Base-by-base conservation (phyloP, 2,888 invertebrate species). In the Drymonia ruficornis region DNA sequence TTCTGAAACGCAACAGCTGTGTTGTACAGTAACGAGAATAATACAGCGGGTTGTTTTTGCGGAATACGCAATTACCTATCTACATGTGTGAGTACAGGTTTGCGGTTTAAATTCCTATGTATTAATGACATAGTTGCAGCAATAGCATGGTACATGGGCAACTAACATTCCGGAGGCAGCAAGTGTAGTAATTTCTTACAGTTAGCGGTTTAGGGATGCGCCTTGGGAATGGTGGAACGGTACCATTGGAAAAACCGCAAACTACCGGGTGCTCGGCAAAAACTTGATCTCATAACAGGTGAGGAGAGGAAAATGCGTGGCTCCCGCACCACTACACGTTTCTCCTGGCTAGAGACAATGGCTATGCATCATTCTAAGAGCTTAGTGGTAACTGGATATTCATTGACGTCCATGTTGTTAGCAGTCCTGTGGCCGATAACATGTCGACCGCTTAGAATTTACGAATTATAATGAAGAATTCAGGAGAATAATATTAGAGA, bases 201-300 rank as follows among this genome's bases (percentile, higher is more conserved):
- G 84, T 84, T 84, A 85, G 53, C 72, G 78, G 80, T 80, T 83
- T 80, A 84, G 83, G 81, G 83, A 81, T 83, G 76, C 67, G 67
- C 70, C 66, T 65, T 76, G 74, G 72, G 75, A 84, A 80, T 73
- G 62, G 68, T 72, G 73, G 68, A 72, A 76, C 74, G 76, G 74
- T 69, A 75, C 70, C 62, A 67, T 76, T 78, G 81, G 76, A 81
- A 83, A 81, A 84, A 86, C 80, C 78, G 75, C 78, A 81, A 82
- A 81, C 72, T 80, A 72, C 70, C 70, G 72, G 72, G 70, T 72
- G 49, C 50, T 46, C 48, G 34, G 67, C 63, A 83, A 87, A 86
- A 88, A 86, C 75, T 73, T 59, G 76, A 72, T 72, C 72, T 68
- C 63, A 68, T 69, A 78, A 77, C 80, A 81, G 76, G 74, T 80